These are phyloP conservation scores for Odontomachus brunneus DNA, from an alignment of 1,140 invertebrate genomes.

Conservation along the genomic window DNA sequence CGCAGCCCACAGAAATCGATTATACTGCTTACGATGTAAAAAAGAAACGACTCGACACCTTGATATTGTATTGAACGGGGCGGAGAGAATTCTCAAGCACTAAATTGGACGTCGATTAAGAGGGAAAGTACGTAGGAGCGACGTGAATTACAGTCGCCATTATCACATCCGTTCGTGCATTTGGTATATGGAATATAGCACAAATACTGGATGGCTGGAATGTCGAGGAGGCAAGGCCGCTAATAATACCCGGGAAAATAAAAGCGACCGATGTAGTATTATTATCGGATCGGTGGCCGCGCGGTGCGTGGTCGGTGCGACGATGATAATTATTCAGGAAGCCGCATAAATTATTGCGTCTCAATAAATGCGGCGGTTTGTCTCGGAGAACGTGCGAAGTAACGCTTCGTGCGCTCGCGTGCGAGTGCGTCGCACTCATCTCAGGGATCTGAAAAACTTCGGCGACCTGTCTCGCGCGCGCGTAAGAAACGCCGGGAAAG, in stretches of 20 bases:
- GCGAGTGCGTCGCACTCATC: not conserved
- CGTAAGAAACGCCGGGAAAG: no score
- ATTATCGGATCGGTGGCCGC: conserved; percentile 39
- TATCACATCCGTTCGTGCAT: conserved; percentile 25
- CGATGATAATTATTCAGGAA: conserved; percentile 41
- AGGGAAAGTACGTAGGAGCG: not conserved
- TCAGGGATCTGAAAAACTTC: conserved; percentile 22
- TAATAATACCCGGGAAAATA: conserved; percentile 44
- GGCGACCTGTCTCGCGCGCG: not conserved
- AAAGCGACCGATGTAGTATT: conserved; percentile 14
- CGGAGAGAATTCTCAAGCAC: not conserved
- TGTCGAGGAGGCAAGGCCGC: conserved; percentile 13
- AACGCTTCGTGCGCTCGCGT: not conserved
- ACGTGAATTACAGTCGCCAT: not conserved
- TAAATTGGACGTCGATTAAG: conserved; percentile 2
- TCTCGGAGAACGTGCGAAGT: not conserved
- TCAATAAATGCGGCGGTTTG: conserved; percentile 6
- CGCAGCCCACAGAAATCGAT: not conserved
- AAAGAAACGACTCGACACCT: not conserved
- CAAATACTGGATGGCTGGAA: not conserved
- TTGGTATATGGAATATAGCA: conserved; percentile 4
- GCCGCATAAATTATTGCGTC: conserved; percentile 17
- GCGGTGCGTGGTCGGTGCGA: not conserved
- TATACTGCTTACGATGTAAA: not conserved
- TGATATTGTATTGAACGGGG: not conserved